phyloP scores from a whole-genome alignment of 2,888 invertebrate genomes.

The Lagria hirta region DNA sequence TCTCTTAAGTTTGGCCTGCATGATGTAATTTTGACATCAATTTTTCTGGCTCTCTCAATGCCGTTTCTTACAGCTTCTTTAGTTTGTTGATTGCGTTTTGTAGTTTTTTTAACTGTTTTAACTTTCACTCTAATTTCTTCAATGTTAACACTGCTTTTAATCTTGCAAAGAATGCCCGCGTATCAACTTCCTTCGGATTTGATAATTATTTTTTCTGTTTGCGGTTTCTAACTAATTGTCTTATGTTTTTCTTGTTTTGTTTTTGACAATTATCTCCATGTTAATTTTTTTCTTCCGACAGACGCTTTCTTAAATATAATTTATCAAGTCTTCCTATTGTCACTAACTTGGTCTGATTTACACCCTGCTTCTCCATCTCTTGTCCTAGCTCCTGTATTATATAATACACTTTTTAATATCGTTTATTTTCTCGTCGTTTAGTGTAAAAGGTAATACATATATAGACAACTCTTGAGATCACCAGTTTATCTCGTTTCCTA shows the following conservation, averaged over 20 bases:
- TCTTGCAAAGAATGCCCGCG: background rate
- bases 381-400: no score
- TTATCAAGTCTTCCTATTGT: no score
- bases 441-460: no score
- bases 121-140: no score
- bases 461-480: no score
- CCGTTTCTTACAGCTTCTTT: background rate
- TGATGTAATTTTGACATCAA: background rate
- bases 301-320: no score
- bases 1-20: background rate
- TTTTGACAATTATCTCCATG: background rate
- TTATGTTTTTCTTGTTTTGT: background rate
- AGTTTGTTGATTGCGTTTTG: background rate
- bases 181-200: background rate
- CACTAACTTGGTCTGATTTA: no score
- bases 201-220: background rate
- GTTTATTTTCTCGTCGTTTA: no score
- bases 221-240: background rate
- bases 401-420: no score
- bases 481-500: no score
- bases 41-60: no score
- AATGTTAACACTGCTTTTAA: background rate
- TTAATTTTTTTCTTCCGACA: background rate
- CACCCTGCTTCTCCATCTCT: no score
- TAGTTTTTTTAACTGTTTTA: background rate